Evolutionary conservation across 2,888 invertebrate genomes (phyloP).

Genomic region (Malthinus seriepunctatus): DNA sequence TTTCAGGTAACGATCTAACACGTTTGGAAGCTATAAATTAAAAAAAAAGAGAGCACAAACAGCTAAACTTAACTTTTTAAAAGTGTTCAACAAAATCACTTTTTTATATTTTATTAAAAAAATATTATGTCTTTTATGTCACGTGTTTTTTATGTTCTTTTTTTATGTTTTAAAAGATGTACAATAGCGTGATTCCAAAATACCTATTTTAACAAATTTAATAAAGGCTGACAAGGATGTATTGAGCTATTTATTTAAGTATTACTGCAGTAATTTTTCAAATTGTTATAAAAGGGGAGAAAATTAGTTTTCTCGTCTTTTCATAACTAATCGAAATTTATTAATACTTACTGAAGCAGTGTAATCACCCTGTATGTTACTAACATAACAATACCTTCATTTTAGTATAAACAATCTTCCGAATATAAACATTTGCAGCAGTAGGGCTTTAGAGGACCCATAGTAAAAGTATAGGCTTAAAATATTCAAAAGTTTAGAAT

Average conservation of each 20-base stretch:
- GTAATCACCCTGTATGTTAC: no score
- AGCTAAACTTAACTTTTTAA: neutral
- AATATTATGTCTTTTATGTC: neutral
- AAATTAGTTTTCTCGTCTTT: no score
- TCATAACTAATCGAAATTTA: no score
- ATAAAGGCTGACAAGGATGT: slow-evolving; percentile 9
- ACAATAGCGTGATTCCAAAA: slow-evolving; percentile 1
- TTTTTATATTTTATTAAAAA: slow-evolving; percentile 2
- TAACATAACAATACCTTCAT: no score
- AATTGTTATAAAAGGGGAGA: no score
- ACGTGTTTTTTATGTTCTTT: neutral
- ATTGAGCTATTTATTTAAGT: slow-evolving; percentile 7
- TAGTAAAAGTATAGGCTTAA: no score
- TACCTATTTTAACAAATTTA: slow-evolving; percentile 3
- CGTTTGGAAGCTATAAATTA: neutral
- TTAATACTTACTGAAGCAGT: no score
- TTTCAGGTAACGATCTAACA: neutral
- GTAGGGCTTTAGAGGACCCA: no score
- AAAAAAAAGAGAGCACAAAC: neutral
- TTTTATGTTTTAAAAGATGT: no score
- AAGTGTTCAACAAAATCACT: slow-evolving; percentile 1
- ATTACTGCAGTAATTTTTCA: neutral
- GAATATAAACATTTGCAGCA: no score
- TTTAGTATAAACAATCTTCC: no score
- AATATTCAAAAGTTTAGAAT: no score